These are phyloP conservation scores for Ciconia maguari DNA, from an alignment of 2,113 vertebrate species.

Conservation along the genomic window DNA sequence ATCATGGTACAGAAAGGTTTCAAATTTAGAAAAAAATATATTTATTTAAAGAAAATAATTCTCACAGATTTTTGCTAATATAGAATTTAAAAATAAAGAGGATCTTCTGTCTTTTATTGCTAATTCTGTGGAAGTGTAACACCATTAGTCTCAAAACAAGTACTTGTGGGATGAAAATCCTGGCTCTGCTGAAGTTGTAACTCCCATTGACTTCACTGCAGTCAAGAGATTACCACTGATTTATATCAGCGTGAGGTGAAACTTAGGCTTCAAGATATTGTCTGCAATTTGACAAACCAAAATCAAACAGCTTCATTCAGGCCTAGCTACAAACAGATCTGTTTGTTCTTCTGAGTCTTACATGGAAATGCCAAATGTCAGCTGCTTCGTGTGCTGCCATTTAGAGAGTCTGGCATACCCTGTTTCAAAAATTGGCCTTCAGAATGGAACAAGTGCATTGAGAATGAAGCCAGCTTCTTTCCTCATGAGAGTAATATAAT, in stretches of 20 bases:
- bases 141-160: not conserved
- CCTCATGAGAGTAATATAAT: not conserved
- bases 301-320: not conserved
- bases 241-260: not conserved
- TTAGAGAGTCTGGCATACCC: not conserved
- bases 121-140: not conserved
- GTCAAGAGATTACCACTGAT: not conserved
- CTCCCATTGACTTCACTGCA: not conserved
- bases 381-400: not conserved
- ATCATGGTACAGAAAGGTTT: not conserved
- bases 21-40: not conserved
- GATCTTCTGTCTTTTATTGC: not conserved
- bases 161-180: not conserved
- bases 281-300: slow-evolving; percentile 8
- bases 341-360: not conserved
- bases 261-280: not conserved
- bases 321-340: not conserved
- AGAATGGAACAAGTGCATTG: not conserved
- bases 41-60: not conserved
- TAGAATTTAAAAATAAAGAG: not conserved
- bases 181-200: not conserved
- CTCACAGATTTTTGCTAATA: not conserved
- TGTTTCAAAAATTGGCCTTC: not conserved
- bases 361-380: slow-evolving; percentile 2
- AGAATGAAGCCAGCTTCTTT: not conserved